Evolutionary conservation across 2,888 invertebrate genomes (phyloP).

Genomic region (Pseudococcus viburni): DNA sequence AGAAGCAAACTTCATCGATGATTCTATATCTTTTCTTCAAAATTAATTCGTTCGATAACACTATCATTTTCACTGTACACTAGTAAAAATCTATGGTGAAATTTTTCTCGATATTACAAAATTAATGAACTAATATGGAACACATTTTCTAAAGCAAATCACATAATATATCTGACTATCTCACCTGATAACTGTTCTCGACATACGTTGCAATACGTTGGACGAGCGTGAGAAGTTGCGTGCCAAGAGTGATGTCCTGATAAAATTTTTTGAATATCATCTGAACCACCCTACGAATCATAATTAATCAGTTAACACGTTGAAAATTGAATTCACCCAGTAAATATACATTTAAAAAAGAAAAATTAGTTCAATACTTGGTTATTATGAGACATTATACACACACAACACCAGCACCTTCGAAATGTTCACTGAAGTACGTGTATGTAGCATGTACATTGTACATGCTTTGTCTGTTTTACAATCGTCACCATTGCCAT

Average conservation of each 20-base stretch:
- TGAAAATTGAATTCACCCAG: neutral
- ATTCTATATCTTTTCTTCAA: too few species aligned
- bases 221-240: constrained; percentile 93
- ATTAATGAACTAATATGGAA: too few species aligned
- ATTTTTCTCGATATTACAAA: too few species aligned
- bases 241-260: constrained; percentile 87
- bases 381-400: neutral
- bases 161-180: constrained; percentile 61
- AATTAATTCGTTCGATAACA: too few species aligned
- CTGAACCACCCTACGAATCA: constrained; percentile 69
- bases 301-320: neutral
- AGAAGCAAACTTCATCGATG: too few species aligned
- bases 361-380: neutral
- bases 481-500: neutral
- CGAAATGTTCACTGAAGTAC: neutral
- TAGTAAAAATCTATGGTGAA: too few species aligned
- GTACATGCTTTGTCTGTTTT: neutral
- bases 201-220: constrained; percentile 97
- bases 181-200: constrained; percentile 86
- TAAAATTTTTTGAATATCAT: constrained; percentile 78
- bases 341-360: neutral
- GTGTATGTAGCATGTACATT: too few species aligned
- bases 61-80: too few species aligned
- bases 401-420: neutral
- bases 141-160: neutral